Conservation (phyloP, 2,113 vertebrate species). For the Cyprinodon tularosa region DNA sequence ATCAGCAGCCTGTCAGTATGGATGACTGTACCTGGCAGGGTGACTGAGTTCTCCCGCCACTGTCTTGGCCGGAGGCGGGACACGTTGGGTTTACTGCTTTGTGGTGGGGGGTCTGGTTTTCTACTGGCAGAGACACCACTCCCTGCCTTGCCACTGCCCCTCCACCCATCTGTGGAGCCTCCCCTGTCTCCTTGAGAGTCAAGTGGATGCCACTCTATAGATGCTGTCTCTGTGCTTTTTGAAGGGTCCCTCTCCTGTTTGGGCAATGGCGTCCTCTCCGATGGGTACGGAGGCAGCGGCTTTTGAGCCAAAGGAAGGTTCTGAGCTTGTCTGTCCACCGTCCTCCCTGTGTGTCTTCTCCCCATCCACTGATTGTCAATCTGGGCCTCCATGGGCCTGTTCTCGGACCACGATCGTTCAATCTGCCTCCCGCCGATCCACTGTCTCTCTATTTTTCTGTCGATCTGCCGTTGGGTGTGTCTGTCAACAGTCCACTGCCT, state of each 20-base stretch:
- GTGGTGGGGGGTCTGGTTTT: constrained; percentile 75
- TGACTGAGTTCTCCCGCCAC: constrained; percentile 68
- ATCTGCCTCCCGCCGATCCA: constrained; percentile 72
- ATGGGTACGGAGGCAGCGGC: constrained; percentile 72
- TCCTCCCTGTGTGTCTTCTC: constrained; percentile 53
- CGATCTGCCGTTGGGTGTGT: constrained; percentile 77
- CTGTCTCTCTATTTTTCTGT: constrained; percentile 77
- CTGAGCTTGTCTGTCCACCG: constrained; percentile 58
- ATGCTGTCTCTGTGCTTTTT: constrained; percentile 44
- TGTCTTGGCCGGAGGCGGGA: constrained; percentile 66
- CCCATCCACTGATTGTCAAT: constrained; percentile 63
- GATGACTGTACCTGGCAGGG: constrained; percentile 51
- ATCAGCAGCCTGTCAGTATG: background rate
- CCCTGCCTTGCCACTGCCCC: constrained; percentile 37
- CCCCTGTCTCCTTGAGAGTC: constrained; percentile 55
- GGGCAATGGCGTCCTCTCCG: constrained; percentile 69
- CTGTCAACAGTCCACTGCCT: constrained; percentile 75
- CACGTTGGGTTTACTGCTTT: constrained; percentile 74
- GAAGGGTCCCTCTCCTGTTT: constrained; percentile 56
- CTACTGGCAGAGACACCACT: constrained; percentile 33
- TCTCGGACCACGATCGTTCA: constrained; percentile 73
- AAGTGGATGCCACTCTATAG: constrained; percentile 48
- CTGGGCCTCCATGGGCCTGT: constrained; percentile 52
- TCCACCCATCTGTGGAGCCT: constrained; percentile 59
- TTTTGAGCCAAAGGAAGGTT: constrained; percentile 58